Percentiles rank a stretch among this genome's conserved stretches.
Conservation (phyloP, 1,140 invertebrate species). For the Apis mellifera region Amel_HAv3.1 CM009935.2:8541001-8541500, state of each 20-base stretch:
- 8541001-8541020: background rate
- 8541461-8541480: conserved; percentile 79
- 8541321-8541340: background rate
- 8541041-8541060: background rate
- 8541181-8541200: background rate
- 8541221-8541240: background rate
- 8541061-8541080: background rate
- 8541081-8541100: too few relatives aligned
- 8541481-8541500: conserved; percentile 78
- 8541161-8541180: background rate
- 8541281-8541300: background rate
- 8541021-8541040: background rate
- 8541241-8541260: background rate
- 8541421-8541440: conserved; percentile 13
- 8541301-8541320: background rate
- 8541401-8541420: background rate
- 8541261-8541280: background rate
- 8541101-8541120: too few relatives aligned
- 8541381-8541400: background rate
- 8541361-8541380: too few relatives aligned
- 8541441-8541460: background rate
- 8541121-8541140: background rate
- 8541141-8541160: background rate
- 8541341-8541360: too few relatives aligned
- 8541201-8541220: background rate